Evolutionary conservation across 2,888 invertebrate genomes (phyloP), one percentile per base, ranked within the genome.

Genomic region (Acanthosepion esculentum): DNA sequence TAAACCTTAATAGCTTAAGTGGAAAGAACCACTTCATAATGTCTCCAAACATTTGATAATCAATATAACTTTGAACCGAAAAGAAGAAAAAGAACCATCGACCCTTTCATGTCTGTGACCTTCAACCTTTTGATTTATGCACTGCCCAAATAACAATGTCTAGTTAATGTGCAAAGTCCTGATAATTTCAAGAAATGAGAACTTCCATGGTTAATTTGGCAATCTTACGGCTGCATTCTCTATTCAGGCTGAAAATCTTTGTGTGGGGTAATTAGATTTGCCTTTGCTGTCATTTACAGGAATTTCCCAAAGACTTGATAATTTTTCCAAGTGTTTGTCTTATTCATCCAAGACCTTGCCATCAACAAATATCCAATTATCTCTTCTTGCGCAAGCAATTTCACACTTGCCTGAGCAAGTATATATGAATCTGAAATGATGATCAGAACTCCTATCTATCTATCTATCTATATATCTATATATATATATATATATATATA

Each of bases 341-440:
- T 78, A n/a, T 78, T n/a, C 78, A 78, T 78, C 78, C 78, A 78
- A 78, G 78, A 78, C 15, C 78, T 78, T 33, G n/a, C 15, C n/a
- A 78, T 78, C 78, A 78, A 78, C n/a, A 78, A 78, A 78, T 78
- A 78, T 78, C 78, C 78, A 78, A 78, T 78, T 78, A 78, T n/a
- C n/a, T 33, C 78, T 78, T 78, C 78, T 78, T 78, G 78, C 78
- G 33, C 78, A 78, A 78, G 78, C 78, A 78, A 78, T 78, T 78
- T 78, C 78, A 78, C 78, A 78, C 78, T n/a, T 78, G n/a, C 15
- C n/a, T 78, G 78, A 33, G 33, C 78, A 78, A 78, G 78, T 78
- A 78, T 78, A 78, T 78, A 78, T n/a, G n/a, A 33, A 78, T 78
- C 78, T n/a, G 78, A 33, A 78, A 78, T 78, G 78, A 78, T 78